Evolutionary conservation across 2,888 invertebrate genomes (phyloP), one percentile per base, ranked within the genome.

Genomic region (Lathronympha strigana): DNA sequence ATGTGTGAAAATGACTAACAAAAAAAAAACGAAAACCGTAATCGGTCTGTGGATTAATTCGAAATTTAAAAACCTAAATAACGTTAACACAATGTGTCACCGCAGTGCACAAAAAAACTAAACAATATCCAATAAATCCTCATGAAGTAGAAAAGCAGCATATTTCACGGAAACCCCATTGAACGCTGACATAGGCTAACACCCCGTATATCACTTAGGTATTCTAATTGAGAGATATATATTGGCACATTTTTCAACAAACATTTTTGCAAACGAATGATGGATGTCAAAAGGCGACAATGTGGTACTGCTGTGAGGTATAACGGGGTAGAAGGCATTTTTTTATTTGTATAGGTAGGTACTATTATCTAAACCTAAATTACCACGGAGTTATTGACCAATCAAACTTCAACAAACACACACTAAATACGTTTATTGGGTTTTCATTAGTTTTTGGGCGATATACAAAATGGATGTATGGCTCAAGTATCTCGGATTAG

Each of bases 191-290:
- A 45, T 50, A 51, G 51, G 60, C 64, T 66, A 66, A 61, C 61
- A 68, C 43, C 28, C 50, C 66, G 51, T 68, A 66, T 55, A 66
- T 68, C 68, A 68, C 57, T 68, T 68, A 68, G 47, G 23, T n/a
- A 36, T 66, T 68, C 68, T 68, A 68, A 68, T 68, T 68, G 66
- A 68, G 68, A 62, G 64, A 68, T 68, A 68, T 68, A 68, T 68
- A 68, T 68, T 53, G 68, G 68, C 68, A 68, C 57, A 66, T 68
- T 47, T 68, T 66, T 68, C 66, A 53, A 43, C 61, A 61, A 31
- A 64, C 66, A 66, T 66, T 66, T 66, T 66, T 61, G 47, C 31
- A 15, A 55, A 49, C 54, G 66, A 66, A 68, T 68, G 68, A 68
- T 51, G 60, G 15, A 55, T 57, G 57, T 45, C 66, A 45, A 61